A percentile compares a stretch with the other conserved stretches of the same genome.
phyloP scores from a whole-genome alignment of 2,888 invertebrate genomes.

The Trisateles emortualis region DNA sequence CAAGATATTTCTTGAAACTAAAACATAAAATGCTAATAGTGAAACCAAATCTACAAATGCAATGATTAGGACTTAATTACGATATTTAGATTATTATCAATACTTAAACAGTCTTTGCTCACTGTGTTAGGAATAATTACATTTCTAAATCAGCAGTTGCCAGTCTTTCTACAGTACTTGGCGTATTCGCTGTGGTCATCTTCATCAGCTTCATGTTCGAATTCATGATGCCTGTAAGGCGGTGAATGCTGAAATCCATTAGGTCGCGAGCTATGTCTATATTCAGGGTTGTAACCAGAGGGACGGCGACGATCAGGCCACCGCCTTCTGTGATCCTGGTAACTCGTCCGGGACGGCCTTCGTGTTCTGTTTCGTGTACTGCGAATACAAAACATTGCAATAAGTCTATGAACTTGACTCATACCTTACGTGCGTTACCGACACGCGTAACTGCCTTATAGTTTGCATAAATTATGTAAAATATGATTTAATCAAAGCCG shows the following conservation, averaged over 20 bases:
- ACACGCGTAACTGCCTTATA: conserved; percentile 47
- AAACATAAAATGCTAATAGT: conserved; percentile 20
- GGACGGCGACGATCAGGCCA: conserved; percentile 62
- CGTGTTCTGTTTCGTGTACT: conserved; percentile 66
- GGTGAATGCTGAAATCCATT: conserved; percentile 42
- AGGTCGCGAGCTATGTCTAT: conserved; percentile 46
- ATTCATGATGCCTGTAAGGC: conserved; percentile 57
- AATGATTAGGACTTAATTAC: conserved; percentile 27
- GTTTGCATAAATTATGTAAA: conserved; percentile 39
- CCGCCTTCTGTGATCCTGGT: conserved; percentile 69
- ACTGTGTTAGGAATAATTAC: conserved; percentile 18
- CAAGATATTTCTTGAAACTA: not conserved
- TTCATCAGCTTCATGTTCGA: conserved; percentile 60
- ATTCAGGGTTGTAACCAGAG: conserved; percentile 27
- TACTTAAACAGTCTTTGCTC: conserved; percentile 34
- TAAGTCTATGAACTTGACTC: conserved; percentile 62
- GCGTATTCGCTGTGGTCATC: conserved; percentile 61
- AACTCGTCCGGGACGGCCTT: conserved; percentile 66
- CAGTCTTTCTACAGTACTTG: conserved; percentile 67
- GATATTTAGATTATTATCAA: conserved; percentile 8
- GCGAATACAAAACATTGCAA: conserved; percentile 46
- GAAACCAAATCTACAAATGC: conserved; percentile 40
- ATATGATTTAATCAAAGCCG: conserved; percentile 34
- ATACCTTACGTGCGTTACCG: conserved; percentile 47
- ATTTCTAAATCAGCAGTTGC: conserved; percentile 59